Conservation (phyloP, 2,888 invertebrate genomes). For the Phaedon cochleariae region DNA sequence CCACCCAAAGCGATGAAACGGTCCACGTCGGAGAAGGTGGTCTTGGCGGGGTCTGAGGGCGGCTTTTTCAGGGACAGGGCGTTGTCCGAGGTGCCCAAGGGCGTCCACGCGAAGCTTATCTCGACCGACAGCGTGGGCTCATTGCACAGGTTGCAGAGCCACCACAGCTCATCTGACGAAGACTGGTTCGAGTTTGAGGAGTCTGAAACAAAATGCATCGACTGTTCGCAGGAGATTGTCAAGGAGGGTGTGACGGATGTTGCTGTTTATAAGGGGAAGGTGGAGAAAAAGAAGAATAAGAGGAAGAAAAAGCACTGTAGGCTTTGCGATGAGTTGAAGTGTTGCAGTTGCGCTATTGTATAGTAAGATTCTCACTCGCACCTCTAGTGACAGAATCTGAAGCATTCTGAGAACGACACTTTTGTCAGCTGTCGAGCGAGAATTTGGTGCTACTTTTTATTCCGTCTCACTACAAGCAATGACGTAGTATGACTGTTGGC, state of each 20-base stretch:
- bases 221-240: conserved; percentile 18
- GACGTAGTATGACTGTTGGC: too few relatives aligned
- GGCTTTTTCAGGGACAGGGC: conserved; percentile 45
- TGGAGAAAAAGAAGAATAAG: too few relatives aligned
- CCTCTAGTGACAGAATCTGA: too few relatives aligned
- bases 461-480: too few relatives aligned
- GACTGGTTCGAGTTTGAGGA: conserved; percentile 62
- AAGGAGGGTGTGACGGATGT: conserved; percentile 20
- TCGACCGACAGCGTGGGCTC: conserved; percentile 47
- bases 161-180: conserved; percentile 63
- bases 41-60: conserved; percentile 23
- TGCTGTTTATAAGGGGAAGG: conserved; percentile 27
- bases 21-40: conserved; percentile 51
- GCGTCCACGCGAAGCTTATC: conserved; percentile 42
- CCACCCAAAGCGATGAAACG: conserved; percentile 49
- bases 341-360: too few relatives aligned
- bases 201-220: conserved; percentile 26
- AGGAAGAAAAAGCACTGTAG: not conserved
- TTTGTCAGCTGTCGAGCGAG: too few relatives aligned
- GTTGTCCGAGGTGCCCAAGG: conserved; percentile 54
- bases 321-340: too few relatives aligned
- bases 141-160: conserved; percentile 58
- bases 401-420: too few relatives aligned
- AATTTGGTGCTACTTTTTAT: too few relatives aligned
- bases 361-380: too few relatives aligned